Base-by-base conservation (phyloP, 2,888 invertebrate species). In the Nebria brevicollis region DNA sequence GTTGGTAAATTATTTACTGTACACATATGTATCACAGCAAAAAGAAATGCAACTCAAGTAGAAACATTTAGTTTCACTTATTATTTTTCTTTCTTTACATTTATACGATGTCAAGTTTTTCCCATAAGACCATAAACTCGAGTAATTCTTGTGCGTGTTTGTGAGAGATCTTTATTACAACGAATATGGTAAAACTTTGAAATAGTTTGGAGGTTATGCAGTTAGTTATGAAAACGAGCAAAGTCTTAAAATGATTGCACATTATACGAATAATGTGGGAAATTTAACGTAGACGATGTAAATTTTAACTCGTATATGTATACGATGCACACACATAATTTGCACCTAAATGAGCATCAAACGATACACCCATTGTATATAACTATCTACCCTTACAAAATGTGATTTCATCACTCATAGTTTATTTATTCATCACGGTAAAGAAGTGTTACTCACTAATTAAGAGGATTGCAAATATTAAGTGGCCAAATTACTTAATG, bases 201-300 rank as follows among this genome's bases (percentile, higher is more conserved):
- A 81, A 81, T 81, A 81, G 80, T 81, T 81, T 26, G 76, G 75
- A 64, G 76, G 75, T 76, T 81, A 79, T 79, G 79, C 75, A 74
- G 79, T 79, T 78, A 78, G 78, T 78, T 78, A 78, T 66, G 78
- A 78, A 75, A 81, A 81, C 80, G 80, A 81, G 80, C 80, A 81
- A 81, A 81, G 75, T 81, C 80, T 81, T 72, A 76, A 73, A 81
- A 81, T 81, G 80, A 81, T 81, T 75, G 75, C 80, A 75, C 80
- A 81, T 81, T 81, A 75, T 81, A 70, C 72, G 80, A 81, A 81
- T 81, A 81, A 81, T 81, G 80, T 42, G 20, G 75, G 68, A 76
- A 81, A 76, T 81, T 81, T 76, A 81, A 70, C 79, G 75, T 43
- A 72, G 73, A 74, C 79, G 79, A 79, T 79, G 79, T 73, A 79